phyloP scores from a whole-genome alignment of 2,113 vertebrate genomes.

The Circaetus cinerascens region DNA sequence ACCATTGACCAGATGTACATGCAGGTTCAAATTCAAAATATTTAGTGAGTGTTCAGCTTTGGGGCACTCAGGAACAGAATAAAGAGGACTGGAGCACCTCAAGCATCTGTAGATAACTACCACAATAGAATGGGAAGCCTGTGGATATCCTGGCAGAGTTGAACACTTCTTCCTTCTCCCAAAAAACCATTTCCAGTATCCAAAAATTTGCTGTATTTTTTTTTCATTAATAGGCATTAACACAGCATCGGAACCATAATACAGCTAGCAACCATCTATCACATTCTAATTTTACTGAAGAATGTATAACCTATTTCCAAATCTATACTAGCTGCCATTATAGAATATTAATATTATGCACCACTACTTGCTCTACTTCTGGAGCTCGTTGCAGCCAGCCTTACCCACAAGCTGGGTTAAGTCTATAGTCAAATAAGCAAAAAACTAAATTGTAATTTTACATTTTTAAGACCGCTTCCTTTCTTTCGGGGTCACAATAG shows the following conservation, averaged over 20 bases:
- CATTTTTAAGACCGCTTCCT: not conserved
- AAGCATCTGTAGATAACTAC: not conserved
- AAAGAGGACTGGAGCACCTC: not conserved
- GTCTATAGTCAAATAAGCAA: not conserved
- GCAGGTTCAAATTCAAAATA: not conserved
- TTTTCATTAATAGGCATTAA: not conserved
- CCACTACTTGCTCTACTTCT: not conserved
- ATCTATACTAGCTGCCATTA: not conserved
- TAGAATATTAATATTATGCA: not conserved
- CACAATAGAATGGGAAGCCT: not conserved
- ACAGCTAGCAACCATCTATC: not conserved
- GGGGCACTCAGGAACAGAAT: not conserved
- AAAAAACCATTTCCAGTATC: not conserved
- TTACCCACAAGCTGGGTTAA: not conserved
- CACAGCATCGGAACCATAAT: not conserved
- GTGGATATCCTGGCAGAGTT: not conserved
- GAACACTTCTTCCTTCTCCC: not conserved
- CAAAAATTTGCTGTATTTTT: not conserved
- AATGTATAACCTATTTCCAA: not conserved
- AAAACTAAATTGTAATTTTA: not conserved
- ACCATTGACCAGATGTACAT: fast-evolving
- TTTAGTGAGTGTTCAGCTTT: not conserved
- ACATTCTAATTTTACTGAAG: not conserved
- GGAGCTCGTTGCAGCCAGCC: not conserved
- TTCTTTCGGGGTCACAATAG: not conserved